Percentiles rank a stretch among this genome's conserved stretches.
Conservation (phyloP, 1,140 invertebrate genomes). For the roundworm (Caenorhabditis elegans) region DNA sequence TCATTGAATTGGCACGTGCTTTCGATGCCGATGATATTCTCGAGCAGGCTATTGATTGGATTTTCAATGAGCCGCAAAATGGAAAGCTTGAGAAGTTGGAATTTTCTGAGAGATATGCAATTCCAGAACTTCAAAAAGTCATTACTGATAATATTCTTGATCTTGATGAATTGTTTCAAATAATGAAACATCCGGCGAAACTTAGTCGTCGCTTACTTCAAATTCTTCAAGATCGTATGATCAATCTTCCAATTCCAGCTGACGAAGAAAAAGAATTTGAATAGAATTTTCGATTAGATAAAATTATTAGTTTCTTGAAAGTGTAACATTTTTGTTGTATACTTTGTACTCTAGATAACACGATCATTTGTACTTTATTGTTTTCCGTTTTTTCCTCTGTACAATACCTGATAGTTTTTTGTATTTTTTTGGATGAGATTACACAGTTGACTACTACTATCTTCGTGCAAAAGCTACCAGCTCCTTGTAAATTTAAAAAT, state of each 20-base stretch:
- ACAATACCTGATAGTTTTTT: too few relatives aligned
- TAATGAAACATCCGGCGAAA: neutral
- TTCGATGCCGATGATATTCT: neutral
- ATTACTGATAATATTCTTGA: neutral
- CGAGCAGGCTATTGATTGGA: neutral
- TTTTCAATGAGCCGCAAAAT: neutral
- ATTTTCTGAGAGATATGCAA: neutral
- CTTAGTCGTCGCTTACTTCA: neutral
- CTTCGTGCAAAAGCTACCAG: too few relatives aligned
- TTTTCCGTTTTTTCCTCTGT: neutral
- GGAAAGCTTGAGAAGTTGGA: neutral
- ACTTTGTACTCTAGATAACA: neutral
- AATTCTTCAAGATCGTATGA: neutral
- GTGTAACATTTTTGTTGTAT: conserved; percentile 1
- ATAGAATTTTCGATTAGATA: neutral
- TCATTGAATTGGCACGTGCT: neutral
- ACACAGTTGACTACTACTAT: too few relatives aligned
- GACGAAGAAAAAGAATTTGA: neutral
- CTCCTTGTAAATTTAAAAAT: too few relatives aligned
- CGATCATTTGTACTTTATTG: neutral
- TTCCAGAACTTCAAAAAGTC: neutral
- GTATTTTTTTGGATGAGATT: too few relatives aligned
- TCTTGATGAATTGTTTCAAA: neutral
- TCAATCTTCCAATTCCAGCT: neutral
- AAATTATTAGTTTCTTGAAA: too few relatives aligned